Evolutionary conservation across 2,888 invertebrate species (phyloP).

Genomic region (Epistrophe grossulariae): DNA sequence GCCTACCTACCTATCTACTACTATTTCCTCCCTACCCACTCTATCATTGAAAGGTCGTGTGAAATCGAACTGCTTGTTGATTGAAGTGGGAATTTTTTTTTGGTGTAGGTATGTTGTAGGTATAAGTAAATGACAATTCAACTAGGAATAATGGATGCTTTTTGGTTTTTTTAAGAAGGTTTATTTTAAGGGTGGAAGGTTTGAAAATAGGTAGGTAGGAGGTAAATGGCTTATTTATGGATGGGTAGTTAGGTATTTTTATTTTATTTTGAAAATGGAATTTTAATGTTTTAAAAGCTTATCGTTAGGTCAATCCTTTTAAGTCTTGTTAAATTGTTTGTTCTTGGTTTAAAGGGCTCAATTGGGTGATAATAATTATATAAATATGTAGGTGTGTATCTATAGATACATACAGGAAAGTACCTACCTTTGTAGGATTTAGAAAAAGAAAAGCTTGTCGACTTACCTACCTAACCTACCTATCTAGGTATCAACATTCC

Average conservation of each 20-base stretch:
- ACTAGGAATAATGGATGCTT: conserved; percentile 13
- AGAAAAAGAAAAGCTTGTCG: too few relatives aligned
- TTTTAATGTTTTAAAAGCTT: conserved; percentile 3
- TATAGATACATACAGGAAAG: too few relatives aligned
- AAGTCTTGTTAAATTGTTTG: not conserved
- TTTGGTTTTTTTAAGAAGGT: conserved; percentile 7
- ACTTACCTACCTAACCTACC: too few relatives aligned
- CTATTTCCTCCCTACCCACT: not conserved
- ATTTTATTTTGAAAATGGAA: not conserved
- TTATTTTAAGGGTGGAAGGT: not conserved
- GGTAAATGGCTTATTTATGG: conserved; percentile 6
- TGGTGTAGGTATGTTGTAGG: too few relatives aligned
- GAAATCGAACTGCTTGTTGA: conserved; percentile 32
- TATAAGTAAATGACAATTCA: conserved; percentile 18
- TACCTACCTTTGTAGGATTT: too few relatives aligned
- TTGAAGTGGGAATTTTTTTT: conserved; percentile 19
- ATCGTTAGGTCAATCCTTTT: not conserved
- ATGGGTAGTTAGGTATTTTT: not conserved
- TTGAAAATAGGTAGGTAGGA: not conserved
- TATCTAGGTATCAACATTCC: too few relatives aligned
- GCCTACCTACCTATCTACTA: too few relatives aligned
- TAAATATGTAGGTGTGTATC: not conserved
- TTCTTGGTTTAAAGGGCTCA: not conserved
- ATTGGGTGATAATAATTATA: conserved; percentile 2
- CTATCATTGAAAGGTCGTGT: conserved; percentile 21